Base-by-base conservation (phyloP, 2,888 invertebrate species). In the Geotrupes spiniger region DNA sequence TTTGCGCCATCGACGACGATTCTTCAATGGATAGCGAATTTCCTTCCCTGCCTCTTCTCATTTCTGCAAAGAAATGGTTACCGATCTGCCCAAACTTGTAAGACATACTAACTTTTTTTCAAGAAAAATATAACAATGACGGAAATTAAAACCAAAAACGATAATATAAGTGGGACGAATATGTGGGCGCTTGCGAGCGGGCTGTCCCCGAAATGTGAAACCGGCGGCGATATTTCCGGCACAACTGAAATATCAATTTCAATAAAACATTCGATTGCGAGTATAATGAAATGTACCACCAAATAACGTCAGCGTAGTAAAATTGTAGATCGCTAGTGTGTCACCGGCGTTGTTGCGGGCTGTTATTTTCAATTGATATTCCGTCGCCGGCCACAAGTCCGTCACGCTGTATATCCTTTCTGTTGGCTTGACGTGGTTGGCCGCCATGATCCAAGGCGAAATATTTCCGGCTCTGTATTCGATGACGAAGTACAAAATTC, bases 271-370 rank as follows among this genome's bases (percentile, higher is more conserved):
- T 21, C 21, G 21, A 21, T 6, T 21, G 6, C 3, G 3, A 21
- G 6, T 4, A 21, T 4, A 21, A 21, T 21, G 3, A 21, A 21
- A 45, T 47, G 78, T 71, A 85, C 90, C 83, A 70, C 88, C 89
- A 63, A 83, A 83, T 10, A 85, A 74, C 4, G 86, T 85, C 52
- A 89, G 80, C 1, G 92, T 92, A 17, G 89, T 89, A 68, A 91
- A 89, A 74, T 91, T 90, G 68, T 91, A 92, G 8, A 89, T 76
- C 0, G 89, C 89, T 37, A 84, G 81, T 1, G 89, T 89, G 53
- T 87, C 87, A 0, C 92, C 92, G 0, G 92, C 92, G 70, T 91
- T 90, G 72, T 92, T 92, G 69, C 89, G 86, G 0, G 92, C 91
- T 1, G 85, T 86, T 52, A 89, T 85, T 54, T 83, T 80, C 4